Evolutionary conservation across 2,797 vertebrate species (phyloP).

Genomic region (Lacerta agilis): DNA sequence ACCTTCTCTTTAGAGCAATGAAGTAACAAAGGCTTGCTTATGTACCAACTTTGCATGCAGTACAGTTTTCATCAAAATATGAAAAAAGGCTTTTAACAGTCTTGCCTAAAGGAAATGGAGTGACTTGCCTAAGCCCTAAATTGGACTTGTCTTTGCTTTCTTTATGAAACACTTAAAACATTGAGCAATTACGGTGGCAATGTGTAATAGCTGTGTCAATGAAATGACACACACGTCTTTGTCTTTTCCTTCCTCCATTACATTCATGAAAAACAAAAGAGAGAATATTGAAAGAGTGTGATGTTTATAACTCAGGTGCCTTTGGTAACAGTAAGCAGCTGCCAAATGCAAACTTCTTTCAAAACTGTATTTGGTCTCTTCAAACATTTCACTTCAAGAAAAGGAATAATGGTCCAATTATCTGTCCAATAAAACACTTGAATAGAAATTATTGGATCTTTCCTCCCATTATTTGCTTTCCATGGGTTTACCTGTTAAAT

Average conservation of each 20-base stretch:
- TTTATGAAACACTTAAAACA: slow-evolving; percentile 32
- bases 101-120: background rate
- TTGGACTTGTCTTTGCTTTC: slow-evolving; percentile 14
- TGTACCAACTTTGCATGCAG: background rate
- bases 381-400: background rate
- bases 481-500: background rate
- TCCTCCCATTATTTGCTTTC: too few relatives aligned
- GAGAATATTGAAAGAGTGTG: background rate
- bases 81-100: background rate
- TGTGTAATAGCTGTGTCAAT: background rate
- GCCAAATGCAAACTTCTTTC: slow-evolving; percentile 17
- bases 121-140: slow-evolving; percentile 11
- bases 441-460: background rate
- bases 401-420: background rate
- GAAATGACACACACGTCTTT: background rate
- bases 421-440: background rate
- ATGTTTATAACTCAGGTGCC: background rate
- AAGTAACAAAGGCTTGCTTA: slow-evolving; percentile 9
- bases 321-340: slow-evolving; percentile 7
- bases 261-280: background rate
- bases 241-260: background rate
- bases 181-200: slow-evolving; percentile 10
- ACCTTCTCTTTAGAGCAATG: background rate
- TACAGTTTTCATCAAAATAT: slow-evolving; percentile 11
- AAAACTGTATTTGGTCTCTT: background rate